Evolutionary conservation across 92 coral and sea anemone species (phyloP), one percentile per base, ranked within the genome.

Genomic region (Parazoanthus swiftii): DNA sequence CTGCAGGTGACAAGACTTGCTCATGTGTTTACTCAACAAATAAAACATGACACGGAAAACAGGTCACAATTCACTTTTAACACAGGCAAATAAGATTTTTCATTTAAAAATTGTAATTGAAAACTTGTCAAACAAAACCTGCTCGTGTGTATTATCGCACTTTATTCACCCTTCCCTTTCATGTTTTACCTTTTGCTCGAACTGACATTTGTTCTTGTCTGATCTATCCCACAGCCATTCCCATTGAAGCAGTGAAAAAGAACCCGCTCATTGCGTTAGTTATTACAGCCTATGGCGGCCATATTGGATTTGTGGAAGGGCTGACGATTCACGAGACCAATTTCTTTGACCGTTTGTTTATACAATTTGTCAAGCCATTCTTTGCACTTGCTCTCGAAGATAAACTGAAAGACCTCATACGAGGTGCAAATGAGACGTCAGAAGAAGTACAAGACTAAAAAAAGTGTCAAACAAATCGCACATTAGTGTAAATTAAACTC

Each of bases 231-330:
- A 66, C 92, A 94, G 98, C 98, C 26, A 94, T 94, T 39, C 98
- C 98, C 15, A 54, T 90, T n/a, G 94, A 91, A n/a, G 88, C 94
- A 6, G 75, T 94, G 71, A 89, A 89, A 65, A 86, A 94, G 76
- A 94, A 94, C 86, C 93, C 98, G 4, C 87, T 94, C 58, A 90
- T 94, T 74, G 86, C 93, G 67, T 88, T 94, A 89, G 98, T 90
- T 3, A 81, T 94, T 42, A 94, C 98, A 18, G 91, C 95, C 8
- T 92, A 91, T 77, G 98, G 98, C 33, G 98, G 98, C 81, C 98
- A 94, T 77, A 94, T 94, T 85, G 98, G 93, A 9, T 94, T 94
- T 82, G 80, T 94, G 3, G 95, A 94, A 66, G 95, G 96, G 37
- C 37, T 91, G 29, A 93, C 87, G n/a, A 93, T 94, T 29, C 90